Base-by-base conservation (phyloP, 2,113 vertebrate species). In the Brachypteracias leptosomus region DNA sequence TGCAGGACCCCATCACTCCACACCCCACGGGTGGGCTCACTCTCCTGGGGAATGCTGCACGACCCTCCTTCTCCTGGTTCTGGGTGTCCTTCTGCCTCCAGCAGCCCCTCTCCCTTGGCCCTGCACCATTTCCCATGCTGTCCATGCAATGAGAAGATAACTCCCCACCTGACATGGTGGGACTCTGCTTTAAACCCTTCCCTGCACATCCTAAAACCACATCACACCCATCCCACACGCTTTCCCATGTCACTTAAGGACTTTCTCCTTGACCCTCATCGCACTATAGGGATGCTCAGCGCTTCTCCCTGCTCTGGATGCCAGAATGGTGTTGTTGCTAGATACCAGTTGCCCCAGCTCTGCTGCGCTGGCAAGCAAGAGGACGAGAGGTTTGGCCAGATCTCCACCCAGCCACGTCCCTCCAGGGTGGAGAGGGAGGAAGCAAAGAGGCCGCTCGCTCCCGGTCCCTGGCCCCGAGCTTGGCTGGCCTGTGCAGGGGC, bases 21-120 rank as follows among this genome's bases (percentile, higher is more conserved):
- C 49, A 54, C 0, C 3, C 4, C 29, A 13, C 0, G 0, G 7
- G 5, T 0, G 0, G 15, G 22, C 35, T 83, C 8, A 2, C 3
- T 58, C 11, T 91, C 19, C 54, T 33, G 14, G 24, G 3, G 8
- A 7, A 31, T 24, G 21, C 40, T 40, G 21, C 29, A 36, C 15
- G 49, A 13, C 16, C 54, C 31, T 3, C 9, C 13, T n/a, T 62
- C 42, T 54, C 28, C 21, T 66, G 16, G 35, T 70, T 49, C 26
- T 5, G 10, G 9, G 33, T 5, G 20, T 3, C 40, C 31, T 38
- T 67, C 20, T 55, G 18, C 15, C 42, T 59, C 6, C 0, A 72
- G 42, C 20, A 67, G 17, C 47, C 14, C 20, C 35, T 28, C 52
- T 52, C 28, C 31, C 40, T 17, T 46, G 6, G 18, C 19, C 38